phyloP scores from a whole-genome alignment of 2,797 vertebrate genomes.

The Chaetophractus vellerosus region DNA sequence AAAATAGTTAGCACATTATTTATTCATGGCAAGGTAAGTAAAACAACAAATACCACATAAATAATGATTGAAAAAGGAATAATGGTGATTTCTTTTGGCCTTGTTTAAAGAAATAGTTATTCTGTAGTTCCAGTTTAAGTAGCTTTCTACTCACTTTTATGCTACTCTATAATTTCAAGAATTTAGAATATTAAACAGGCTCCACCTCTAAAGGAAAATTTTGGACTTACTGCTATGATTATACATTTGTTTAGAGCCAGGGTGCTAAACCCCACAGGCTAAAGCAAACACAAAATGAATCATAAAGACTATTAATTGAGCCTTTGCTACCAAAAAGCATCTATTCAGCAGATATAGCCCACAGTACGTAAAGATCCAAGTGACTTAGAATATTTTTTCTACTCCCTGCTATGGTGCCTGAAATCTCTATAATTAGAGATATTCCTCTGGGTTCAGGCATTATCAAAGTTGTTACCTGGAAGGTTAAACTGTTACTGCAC shows the following conservation, averaged over 20 bases:
- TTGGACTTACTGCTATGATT: conserved; percentile 48
- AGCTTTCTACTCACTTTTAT: conserved; percentile 36
- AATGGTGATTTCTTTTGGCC: background rate
- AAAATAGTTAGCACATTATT: background rate
- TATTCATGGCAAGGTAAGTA: background rate
- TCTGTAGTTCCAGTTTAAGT: background rate
- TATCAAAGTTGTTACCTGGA: conserved; percentile 62
- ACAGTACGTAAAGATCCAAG: conserved; percentile 49
- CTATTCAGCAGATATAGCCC: conserved; percentile 2
- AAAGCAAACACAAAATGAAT: conserved; percentile 31
- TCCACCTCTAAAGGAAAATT: conserved; percentile 4
- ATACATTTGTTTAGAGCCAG: conserved; percentile 40
- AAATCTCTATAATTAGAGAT: conserved; percentile 70
- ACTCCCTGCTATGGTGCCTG: background rate
- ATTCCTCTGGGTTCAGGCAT: conserved; percentile 55
- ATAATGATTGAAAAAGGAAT: conserved; percentile 25
- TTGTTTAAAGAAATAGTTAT: conserved; percentile 13
- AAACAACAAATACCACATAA: conserved; percentile 11
- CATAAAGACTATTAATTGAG: conserved; percentile 19
- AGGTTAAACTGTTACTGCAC: conserved; percentile 48
- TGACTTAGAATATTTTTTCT: conserved; percentile 29
- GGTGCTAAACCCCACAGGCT: background rate
- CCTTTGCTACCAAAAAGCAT: conserved; percentile 14
- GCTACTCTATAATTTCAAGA: conserved; percentile 28
- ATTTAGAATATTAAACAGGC: conserved; percentile 39